Conservation (phyloP, 1,140 invertebrate species). For the Amphibalanus amphitrite region DNA sequence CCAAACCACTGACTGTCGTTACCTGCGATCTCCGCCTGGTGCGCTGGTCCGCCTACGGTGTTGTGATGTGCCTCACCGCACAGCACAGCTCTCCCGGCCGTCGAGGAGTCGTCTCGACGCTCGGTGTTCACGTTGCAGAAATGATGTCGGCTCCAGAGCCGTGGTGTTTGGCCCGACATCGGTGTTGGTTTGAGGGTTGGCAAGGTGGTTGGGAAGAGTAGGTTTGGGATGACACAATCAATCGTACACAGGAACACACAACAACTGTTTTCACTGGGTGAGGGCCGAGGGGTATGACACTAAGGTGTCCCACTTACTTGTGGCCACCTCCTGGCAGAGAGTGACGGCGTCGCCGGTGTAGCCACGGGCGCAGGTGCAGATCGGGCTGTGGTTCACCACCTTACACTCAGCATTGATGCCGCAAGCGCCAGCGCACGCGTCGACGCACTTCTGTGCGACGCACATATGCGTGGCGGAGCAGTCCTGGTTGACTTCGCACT, state of each 20-base stretch:
- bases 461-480: conserved; percentile 54
- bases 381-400: conserved; percentile 43
- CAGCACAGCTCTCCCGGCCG: too few species aligned
- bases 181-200: not conserved
- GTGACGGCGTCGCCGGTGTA: conserved; percentile 61
- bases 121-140: not conserved
- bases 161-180: too few species aligned
- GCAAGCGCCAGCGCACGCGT: conserved; percentile 60
- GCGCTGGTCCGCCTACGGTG: too few species aligned
- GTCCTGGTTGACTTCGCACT: conserved; percentile 29
- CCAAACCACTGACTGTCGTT: not conserved
- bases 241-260: too few species aligned
- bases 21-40: not conserved
- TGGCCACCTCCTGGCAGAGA: conserved; percentile 35
- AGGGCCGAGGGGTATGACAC: too few species aligned
- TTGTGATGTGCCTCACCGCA: too few species aligned
- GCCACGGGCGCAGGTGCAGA: conserved; percentile 33
- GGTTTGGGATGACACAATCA: too few species aligned
- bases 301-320: conserved; percentile 8
- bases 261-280: too few species aligned
- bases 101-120: not conserved
- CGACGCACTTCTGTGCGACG: conserved; percentile 41
- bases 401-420: conserved; percentile 53
- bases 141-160: too few species aligned
- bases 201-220: not conserved